These are phyloP conservation scores for Neotoxoptera formosana DNA, from an alignment of 1,140 invertebrate genomes.

Conservation along the genomic window DNA sequence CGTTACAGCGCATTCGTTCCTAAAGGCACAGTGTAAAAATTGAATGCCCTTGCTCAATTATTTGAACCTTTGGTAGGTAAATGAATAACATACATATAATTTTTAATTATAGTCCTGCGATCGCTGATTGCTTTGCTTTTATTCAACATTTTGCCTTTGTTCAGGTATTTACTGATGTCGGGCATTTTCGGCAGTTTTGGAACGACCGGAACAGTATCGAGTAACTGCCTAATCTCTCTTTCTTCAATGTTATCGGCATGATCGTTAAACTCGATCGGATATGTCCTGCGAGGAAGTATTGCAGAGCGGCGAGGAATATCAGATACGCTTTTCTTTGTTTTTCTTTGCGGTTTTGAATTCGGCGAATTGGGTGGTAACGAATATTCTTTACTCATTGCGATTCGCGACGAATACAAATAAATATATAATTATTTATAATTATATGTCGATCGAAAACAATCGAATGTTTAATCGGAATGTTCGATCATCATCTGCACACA, in stretches of 20 bases:
- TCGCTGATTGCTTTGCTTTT: background rate
- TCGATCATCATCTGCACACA: background rate
- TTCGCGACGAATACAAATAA: background rate
- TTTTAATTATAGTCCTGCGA: constrained; percentile 34
- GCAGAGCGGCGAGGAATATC: background rate
- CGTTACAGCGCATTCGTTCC: constrained; percentile 45
- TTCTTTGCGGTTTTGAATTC: background rate
- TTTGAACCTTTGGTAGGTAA: background rate
- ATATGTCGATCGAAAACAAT: background rate
- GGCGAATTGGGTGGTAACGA: background rate
- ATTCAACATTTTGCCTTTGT: background rate
- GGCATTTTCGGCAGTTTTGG: constrained; percentile 44
- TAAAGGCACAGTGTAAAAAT: background rate
- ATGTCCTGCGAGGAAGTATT: background rate
- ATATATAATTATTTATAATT: background rate
- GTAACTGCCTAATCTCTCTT: constrained; percentile 24
- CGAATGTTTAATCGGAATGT: background rate
- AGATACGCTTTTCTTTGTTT: background rate
- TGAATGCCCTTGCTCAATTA: background rate
- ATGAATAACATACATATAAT: constrained; percentile 32
- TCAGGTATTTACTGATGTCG: constrained; percentile 45
- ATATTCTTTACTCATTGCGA: constrained; percentile 18
- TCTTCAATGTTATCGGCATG: background rate
- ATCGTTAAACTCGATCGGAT: background rate
- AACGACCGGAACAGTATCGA: constrained; percentile 25